Evolutionary conservation across 2,888 invertebrate genomes (phyloP), one percentile per base, ranked within the genome.

Genomic region (Megalurothrips usitatus): DNA sequence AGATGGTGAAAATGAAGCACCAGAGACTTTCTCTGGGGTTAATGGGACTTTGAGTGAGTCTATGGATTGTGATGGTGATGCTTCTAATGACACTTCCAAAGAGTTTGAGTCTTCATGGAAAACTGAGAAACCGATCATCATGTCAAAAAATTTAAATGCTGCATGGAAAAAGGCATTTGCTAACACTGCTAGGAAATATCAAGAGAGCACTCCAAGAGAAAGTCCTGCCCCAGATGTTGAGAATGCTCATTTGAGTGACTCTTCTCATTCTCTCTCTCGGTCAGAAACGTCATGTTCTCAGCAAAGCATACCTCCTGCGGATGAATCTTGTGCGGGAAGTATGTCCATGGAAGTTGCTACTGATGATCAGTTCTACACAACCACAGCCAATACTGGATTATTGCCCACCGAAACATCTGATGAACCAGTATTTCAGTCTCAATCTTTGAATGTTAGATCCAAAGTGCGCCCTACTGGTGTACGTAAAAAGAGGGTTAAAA

Each of bases 11-110:
- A 75, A 75, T 75, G 68, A 75, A 75, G 12, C 26, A 23, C 9
- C 26, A 75, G 26, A 75, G 9, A 26, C 68, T 23, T 75, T 26
- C 26, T 26, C 68, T 23, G 26, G 68, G 23, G 26, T 75, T 12
- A 75, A 75, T 75, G 68, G 68, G 12, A 26, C 23, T 26, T 75
- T 75, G 26, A 75, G 68, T 75, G 68, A 75, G 26, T 75, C 68
- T 9, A 75, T 75, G 68, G 68, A 75, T 26, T 75, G 68, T 75
- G 68, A 75, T 75, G 26, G 10, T 75, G 68, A 75, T 1, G 68
- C 26, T 6, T 75, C 10, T 10, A 75, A 75, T 75, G 68, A 75
- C 12, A 75, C 23, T 75, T 75, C 26, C 23, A 75, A 75, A 75
- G 68, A 75, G 9, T 75, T 26, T 0, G 68, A 75, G 26, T 23